Percentiles rank a stretch among this genome's conserved stretches.
phyloP scores from a whole-genome alignment of 2,888 invertebrate genomes.

The Oscheius onirici region DNA sequence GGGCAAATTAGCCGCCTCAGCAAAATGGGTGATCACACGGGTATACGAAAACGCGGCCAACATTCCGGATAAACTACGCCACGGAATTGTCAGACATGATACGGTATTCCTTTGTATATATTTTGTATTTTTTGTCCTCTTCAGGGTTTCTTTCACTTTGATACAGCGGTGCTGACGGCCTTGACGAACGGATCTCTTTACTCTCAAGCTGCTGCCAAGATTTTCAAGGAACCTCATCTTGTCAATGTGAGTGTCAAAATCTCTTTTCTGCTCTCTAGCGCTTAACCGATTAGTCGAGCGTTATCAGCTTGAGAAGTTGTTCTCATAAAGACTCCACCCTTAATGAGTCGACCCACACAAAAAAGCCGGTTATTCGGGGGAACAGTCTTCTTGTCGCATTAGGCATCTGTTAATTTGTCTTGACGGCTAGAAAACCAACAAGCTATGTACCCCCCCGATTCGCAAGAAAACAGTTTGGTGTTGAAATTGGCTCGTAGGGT shows the following conservation, averaged over 20 bases:
- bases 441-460: too few relatives aligned
- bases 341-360: too few relatives aligned
- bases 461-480: too few relatives aligned
- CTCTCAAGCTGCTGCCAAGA: slow-evolving; percentile 73
- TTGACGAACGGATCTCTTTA: slow-evolving; percentile 72
- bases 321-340: too few relatives aligned
- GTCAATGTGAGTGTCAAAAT: slow-evolving; percentile 48
- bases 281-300: too few relatives aligned
- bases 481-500: too few relatives aligned
- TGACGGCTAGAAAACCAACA: not conserved
- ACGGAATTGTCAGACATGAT: slow-evolving; percentile 60
- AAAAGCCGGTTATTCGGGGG: too few relatives aligned
- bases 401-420: slow-evolving; percentile 15
- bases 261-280: too few relatives aligned
- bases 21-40: slow-evolving; percentile 69
- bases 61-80: slow-evolving; percentile 66
- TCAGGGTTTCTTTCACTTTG: slow-evolving; percentile 56
- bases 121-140: slow-evolving; percentile 21
- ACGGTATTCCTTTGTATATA: slow-evolving; percentile 44
- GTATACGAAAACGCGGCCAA: slow-evolving; percentile 65
- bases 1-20: slow-evolving; percentile 69
- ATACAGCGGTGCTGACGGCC: slow-evolving; percentile 56
- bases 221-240: slow-evolving; percentile 71
- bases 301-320: too few relatives aligned
- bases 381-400: slow-evolving; percentile 2